Evolutionary conservation across 2,797 vertebrate species (phyloP), one percentile per base, ranked within the genome.

Genomic region (Dicrostonyx torquatus): DNA sequence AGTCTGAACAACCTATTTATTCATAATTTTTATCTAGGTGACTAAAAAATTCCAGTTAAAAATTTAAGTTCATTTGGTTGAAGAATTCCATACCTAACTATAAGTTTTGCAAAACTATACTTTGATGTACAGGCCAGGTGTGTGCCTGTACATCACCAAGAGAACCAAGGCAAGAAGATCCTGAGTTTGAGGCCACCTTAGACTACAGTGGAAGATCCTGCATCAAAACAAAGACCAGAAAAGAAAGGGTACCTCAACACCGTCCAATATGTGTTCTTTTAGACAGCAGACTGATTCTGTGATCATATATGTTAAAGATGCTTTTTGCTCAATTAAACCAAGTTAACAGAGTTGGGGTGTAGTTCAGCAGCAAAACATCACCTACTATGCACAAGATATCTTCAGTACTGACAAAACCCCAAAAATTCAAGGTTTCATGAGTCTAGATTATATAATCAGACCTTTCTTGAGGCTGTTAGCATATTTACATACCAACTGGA

Each of bases 401-500:
- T 48, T 90, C n/a, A 43, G 62, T 58, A 66, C 43, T 29, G 50
- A 22, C 62, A 89, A 50, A 66, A 77, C 4, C 2, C 66, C 14
- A 50, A 50, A 77, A 43, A 13, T 55, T 83, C 87, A 92, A 22
- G 64, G 9, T 60, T 93, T 94, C 80, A 60, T 78, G 53, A 95
- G 18, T 62, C 55, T n/a, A 93, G 58, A 70, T 66, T 66, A 75
- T 66, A 83, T 2, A 82, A 9, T 50, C 31, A 75, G 43, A 10
- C 22, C 18, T 50, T 94, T 95, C 83, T 40, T 68, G 53, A 24
- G 40, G 24, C 6, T 9, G 12, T 95, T 60, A 91, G 78, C 50
- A 64, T 37, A 90, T 73, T 82, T 96, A 93, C 24, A 79, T 62
- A 95, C 29, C 91, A 31, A 70, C 6, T 87, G 20, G 53, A 88